A percentile compares a stretch with the other conserved stretches of the same genome.
These are phyloP conservation scores for Notocelia uddmanniana DNA, from an alignment of 2,888 invertebrate species.

Conservation along the genomic window DNA sequence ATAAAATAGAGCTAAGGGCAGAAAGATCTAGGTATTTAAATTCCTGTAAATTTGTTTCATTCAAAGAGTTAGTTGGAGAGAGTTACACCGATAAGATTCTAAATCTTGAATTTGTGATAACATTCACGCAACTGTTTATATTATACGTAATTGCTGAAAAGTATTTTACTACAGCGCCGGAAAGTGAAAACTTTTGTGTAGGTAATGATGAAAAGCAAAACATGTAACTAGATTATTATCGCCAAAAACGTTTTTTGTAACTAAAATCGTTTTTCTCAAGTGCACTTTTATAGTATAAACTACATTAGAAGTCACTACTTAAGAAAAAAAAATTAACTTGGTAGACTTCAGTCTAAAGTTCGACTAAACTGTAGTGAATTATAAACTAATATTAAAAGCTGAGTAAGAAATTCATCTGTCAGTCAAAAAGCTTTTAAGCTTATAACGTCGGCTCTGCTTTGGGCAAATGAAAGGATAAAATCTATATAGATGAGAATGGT, in stretches of 20 bases:
- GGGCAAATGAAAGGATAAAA: slow-evolving; percentile 14
- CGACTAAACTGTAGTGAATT: slow-evolving; percentile 9
- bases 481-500: background rate
- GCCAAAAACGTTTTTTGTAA: background rate
- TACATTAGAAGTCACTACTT: background rate
- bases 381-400: slow-evolving; percentile 28
- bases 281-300: background rate
- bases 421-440: slow-evolving; percentile 35
- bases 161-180: background rate
- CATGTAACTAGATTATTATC: background rate
- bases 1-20: no score
- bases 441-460: slow-evolving; percentile 7
- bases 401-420: slow-evolving; percentile 4
- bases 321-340: background rate
- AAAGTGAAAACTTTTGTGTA: background rate
- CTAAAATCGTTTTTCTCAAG: background rate
- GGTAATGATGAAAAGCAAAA: background rate
- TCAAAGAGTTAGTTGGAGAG: no score
- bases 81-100: no score
- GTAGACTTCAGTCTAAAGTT: slow-evolving; percentile 21
- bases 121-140: background rate
- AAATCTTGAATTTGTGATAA: no score
- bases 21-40: no score
- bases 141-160: background rate
- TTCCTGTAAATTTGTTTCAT: no score